Evolutionary conservation across 1,140 invertebrate genomes (phyloP).

Genomic region (Myzus persicae): DNA sequence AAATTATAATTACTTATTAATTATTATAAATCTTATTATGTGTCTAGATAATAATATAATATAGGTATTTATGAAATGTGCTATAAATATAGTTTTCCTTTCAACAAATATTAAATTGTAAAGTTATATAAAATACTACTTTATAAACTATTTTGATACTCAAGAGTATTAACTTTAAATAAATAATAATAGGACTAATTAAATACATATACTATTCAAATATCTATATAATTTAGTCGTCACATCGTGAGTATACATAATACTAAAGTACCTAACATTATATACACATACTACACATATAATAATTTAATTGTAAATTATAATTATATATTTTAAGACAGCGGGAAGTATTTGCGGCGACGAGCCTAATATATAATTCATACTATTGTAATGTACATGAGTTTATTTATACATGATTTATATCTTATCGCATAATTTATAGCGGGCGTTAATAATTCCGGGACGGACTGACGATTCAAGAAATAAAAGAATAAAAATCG

Average conservation of each 20-base stretch:
- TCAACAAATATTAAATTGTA: background rate
- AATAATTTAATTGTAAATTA: no score
- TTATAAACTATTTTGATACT: background rate
- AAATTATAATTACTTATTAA: background rate
- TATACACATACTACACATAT: no score
- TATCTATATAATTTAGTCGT: background rate
- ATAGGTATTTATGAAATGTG: background rate
- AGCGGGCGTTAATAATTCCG: background rate
- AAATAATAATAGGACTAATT: background rate
- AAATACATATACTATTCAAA: no score
- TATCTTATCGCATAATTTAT: background rate
- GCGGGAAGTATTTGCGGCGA: background rate
- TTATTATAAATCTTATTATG: background rate
- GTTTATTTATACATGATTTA: background rate
- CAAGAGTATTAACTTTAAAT: background rate
- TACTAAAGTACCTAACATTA: background rate
- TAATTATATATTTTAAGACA: background rate
- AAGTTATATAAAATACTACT: background rate
- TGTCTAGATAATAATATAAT: background rate
- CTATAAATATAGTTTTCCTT: background rate
- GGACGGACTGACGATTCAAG: background rate
- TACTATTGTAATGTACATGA: background rate
- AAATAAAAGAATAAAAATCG: background rate
- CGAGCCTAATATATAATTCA: background rate
- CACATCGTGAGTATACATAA: background rate